A percentile compares a stretch with the other conserved stretches of the same genome.
phyloP scores from a whole-genome alignment of 2,113 vertebrate genomes.

The Mohoua ochrocephala region DNA sequence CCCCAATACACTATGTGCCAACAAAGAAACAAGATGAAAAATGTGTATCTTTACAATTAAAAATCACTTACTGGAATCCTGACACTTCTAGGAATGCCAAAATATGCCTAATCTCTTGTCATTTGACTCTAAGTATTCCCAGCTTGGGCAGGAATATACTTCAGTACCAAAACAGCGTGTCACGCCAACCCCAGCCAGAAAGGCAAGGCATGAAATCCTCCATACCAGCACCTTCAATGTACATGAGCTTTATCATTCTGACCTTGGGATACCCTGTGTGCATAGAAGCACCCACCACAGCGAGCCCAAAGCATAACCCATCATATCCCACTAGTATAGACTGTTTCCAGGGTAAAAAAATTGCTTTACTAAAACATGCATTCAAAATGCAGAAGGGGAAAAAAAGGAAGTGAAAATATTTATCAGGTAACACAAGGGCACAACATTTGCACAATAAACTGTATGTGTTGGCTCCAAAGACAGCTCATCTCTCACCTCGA shows the following conservation, averaged over 20 bases:
- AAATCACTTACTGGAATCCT: background rate
- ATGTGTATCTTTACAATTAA: accelerated
- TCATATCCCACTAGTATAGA: background rate
- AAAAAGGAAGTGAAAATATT: background rate
- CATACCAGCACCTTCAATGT: background rate
- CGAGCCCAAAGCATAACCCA: background rate
- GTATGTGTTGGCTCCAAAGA: background rate
- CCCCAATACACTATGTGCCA: background rate
- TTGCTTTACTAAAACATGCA: background rate
- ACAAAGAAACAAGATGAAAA: background rate
- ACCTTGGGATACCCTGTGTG: background rate
- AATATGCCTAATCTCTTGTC: background rate
- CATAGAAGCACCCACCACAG: background rate
- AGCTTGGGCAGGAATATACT: background rate
- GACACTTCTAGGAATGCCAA: background rate
- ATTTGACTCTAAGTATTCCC: background rate
- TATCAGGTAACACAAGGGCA: background rate
- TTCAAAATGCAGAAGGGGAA: background rate
- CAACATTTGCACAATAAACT: background rate
- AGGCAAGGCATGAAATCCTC: background rate
- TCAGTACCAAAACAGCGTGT: background rate
- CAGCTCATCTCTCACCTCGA: background rate
- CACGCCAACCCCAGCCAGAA: background rate
- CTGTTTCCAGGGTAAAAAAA: background rate
- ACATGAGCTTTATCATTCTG: background rate